Conservation (phyloP, 2,797 vertebrate species). For the Glyptemys insculpta region DNA sequence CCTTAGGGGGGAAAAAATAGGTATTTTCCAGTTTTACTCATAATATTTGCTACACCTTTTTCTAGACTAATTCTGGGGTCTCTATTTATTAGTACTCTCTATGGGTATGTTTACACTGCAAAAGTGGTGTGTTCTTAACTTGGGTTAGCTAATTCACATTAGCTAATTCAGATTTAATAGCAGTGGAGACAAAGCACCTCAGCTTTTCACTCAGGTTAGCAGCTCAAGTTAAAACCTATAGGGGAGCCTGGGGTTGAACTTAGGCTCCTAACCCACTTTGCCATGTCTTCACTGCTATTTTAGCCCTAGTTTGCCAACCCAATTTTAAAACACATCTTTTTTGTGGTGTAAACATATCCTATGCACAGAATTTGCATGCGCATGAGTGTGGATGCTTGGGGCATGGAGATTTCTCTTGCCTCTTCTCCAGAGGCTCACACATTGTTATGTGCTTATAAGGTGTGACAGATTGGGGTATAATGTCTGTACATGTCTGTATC, state of each 20-base stretch:
- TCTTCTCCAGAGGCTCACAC: background rate
- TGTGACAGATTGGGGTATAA: background rate
- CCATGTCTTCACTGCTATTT: background rate
- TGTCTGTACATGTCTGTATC: background rate
- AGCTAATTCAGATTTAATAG: background rate
- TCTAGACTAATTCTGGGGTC: background rate
- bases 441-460: background rate
- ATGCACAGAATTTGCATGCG: background rate
- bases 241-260: background rate
- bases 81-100: background rate
- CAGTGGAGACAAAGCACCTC: background rate
- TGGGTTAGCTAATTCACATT: background rate
- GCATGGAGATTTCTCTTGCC: background rate
- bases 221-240: background rate
- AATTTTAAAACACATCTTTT: background rate
- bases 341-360: background rate
- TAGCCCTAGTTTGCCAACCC: background rate
- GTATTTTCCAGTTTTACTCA: background rate
- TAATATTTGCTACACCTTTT: background rate
- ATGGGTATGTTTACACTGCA: background rate
- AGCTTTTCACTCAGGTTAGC: background rate
- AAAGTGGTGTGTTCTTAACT: background rate
- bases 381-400: rapidly evolving
- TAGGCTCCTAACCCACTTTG: background rate
- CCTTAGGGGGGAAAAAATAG: background rate